Conservation (phyloP, 2,888 invertebrate genomes). For the Pseudococcus viburni region DNA sequence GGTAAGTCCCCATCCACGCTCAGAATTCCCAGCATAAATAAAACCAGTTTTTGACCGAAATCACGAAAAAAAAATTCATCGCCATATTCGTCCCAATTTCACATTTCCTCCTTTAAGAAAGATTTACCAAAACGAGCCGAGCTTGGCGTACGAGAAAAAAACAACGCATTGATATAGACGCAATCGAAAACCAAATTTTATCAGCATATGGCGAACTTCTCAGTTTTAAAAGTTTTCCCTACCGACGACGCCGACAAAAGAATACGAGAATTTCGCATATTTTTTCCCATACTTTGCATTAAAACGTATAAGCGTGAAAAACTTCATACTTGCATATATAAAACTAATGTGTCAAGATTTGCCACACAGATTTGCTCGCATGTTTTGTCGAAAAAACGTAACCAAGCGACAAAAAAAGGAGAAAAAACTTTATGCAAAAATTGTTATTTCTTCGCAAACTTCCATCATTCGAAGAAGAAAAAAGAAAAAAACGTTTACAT, state of each 20-base stretch:
- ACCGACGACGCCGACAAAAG: neutral
- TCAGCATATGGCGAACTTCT: slow-evolving; percentile 48
- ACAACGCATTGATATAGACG: slow-evolving; percentile 24
- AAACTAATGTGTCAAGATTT: slow-evolving; percentile 17
- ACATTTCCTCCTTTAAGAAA: neutral
- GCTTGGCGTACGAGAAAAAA: neutral
- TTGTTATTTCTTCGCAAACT: slow-evolving; percentile 40
- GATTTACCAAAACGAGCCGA: neutral
- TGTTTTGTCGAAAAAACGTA: slow-evolving; percentile 29
- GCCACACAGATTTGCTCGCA: slow-evolving; percentile 29
- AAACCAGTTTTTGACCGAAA: too few relatives aligned
- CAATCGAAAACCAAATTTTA: slow-evolving; percentile 57
- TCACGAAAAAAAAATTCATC: neutral
- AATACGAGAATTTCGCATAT: slow-evolving; percentile 44
- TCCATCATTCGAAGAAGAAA: neutral
- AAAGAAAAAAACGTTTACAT: slow-evolving; percentile 21
- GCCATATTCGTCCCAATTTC: neutral
- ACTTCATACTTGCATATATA: slow-evolving; percentile 38
- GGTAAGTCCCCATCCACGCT: too few relatives aligned
- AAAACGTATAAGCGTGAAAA: slow-evolving; percentile 28
- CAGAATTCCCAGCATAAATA: too few relatives aligned
- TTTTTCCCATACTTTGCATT: slow-evolving; percentile 53
- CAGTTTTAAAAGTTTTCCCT: slow-evolving; percentile 26
- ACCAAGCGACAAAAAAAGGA: slow-evolving; percentile 2
- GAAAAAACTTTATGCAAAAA: slow-evolving; percentile 37